Percentiles rank a stretch among this genome's conserved stretches.
phyloP scores from a whole-genome alignment of 2,113 vertebrate genomes.

The Egretta garzetta region DNA sequence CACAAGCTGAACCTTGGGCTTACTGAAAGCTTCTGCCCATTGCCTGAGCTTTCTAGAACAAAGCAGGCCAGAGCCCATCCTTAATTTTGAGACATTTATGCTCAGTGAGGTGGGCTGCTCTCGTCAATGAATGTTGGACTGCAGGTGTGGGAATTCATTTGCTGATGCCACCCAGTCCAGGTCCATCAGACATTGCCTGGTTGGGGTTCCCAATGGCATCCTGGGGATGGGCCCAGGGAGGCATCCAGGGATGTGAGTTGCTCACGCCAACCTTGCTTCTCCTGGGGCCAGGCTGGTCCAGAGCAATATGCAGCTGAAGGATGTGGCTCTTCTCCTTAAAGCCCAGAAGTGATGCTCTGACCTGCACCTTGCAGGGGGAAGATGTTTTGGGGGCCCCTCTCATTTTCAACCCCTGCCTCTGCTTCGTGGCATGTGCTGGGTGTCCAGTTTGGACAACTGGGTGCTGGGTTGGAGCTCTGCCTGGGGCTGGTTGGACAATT shows the following conservation, averaged over 20 bases:
- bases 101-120: not conserved
- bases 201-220: too few relatives aligned
- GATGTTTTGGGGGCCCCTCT: fast-evolving
- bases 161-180: too few relatives aligned
- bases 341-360: not conserved
- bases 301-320: not conserved
- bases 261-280: too few relatives aligned
- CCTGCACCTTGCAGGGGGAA: not conserved
- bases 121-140: fast-evolving
- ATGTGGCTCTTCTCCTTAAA: not conserved
- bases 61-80: not conserved
- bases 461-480: not conserved
- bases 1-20: not conserved
- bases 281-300: not conserved
- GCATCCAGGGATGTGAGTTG: too few relatives aligned
- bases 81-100: not conserved
- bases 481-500: not conserved
- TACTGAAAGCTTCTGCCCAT: not conserved
- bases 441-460: not conserved
- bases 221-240: too few relatives aligned
- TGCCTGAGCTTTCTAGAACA: not conserved
- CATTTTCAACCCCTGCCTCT: fast-evolving
- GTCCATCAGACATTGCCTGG: too few relatives aligned
- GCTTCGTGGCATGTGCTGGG: not conserved
- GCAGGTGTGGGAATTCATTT: not conserved